Conservation (phyloP, 2,797 vertebrate genomes). For the Xiphophorus birchmanni region DNA sequence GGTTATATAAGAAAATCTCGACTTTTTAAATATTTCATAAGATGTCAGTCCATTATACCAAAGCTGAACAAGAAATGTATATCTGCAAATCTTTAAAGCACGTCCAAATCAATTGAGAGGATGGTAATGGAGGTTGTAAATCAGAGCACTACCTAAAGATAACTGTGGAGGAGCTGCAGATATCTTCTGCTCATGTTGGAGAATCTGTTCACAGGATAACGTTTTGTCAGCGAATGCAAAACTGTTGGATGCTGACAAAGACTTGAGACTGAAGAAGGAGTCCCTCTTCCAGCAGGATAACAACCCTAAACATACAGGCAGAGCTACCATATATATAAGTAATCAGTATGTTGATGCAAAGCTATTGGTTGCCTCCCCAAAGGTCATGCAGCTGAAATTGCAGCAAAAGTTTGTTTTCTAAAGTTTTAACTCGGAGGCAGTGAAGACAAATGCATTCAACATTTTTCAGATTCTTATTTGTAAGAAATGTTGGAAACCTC, state of each 20-base stretch:
- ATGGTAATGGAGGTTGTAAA: not conserved
- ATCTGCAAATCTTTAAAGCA: not conserved
- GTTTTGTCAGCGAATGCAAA: not conserved
- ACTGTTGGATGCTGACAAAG: not conserved
- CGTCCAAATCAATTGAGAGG: not conserved
- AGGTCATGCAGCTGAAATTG: not conserved
- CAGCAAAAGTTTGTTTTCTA: not conserved
- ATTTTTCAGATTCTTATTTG: not conserved
- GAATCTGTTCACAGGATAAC: not conserved
- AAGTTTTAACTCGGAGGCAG: not conserved
- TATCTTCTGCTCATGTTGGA: not conserved
- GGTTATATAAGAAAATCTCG: not conserved
- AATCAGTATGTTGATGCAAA: not conserved
- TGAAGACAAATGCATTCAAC: not conserved
- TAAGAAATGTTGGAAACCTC: not conserved
- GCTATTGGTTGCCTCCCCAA: not conserved
- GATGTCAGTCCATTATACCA: not conserved
- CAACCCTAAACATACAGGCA: not conserved
- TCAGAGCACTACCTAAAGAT: not conserved
- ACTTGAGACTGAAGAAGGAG: not conserved
- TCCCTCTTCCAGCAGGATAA: not conserved
- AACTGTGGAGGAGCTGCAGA: not conserved
- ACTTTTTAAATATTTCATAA: not conserved
- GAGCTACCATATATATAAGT: not conserved
- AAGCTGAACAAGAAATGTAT: not conserved